These are phyloP conservation scores for Typhlichthys subterraneus DNA, from an alignment of 2,797 vertebrate genomes.

Conservation along the genomic window DNA sequence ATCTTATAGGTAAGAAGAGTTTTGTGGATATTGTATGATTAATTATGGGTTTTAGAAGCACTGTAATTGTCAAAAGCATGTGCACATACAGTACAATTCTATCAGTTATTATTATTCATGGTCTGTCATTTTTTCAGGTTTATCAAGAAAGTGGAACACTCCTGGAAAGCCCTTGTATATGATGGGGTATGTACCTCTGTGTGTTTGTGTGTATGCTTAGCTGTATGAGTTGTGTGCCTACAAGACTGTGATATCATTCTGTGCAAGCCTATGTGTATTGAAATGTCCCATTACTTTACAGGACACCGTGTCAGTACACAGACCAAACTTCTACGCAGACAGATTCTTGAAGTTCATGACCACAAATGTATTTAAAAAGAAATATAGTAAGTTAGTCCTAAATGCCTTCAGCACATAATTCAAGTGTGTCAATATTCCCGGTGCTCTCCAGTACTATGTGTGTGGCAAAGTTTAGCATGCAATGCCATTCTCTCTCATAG, in stretches of 20 bases:
- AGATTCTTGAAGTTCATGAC: conserved; percentile 96
- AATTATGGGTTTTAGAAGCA: neutral
- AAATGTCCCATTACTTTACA: conserved; percentile 48
- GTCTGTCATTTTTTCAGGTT: conserved; percentile 73
- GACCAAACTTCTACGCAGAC: conserved; percentile 93
- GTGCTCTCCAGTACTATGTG: no score
- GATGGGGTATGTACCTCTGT: conserved; percentile 82
- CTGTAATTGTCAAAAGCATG: neutral
- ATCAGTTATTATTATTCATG: no score
- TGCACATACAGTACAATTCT: no score
- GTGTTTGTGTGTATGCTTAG: conserved; percentile 1
- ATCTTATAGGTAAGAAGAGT: conserved; percentile 84
- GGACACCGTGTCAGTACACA: conserved; percentile 94
- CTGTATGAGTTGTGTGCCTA: neutral
- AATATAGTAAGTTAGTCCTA: conserved; percentile 79
- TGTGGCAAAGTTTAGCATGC: neutral
- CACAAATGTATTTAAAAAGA: conserved; percentile 90
- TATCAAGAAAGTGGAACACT: conserved; percentile 96
- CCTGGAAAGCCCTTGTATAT: conserved; percentile 96
- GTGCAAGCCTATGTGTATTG: conserved; percentile 5
- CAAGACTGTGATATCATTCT: neutral
- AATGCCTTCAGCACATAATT: neutral
- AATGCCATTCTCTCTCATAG: conserved; percentile 58
- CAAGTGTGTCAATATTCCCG: neutral
- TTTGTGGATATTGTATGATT: neutral